Percentiles rank a stretch among this genome's conserved stretches.
These are phyloP conservation scores for Drosophila triauraria DNA, from an alignment of 1,140 invertebrate species.

Conservation along the genomic window DNA sequence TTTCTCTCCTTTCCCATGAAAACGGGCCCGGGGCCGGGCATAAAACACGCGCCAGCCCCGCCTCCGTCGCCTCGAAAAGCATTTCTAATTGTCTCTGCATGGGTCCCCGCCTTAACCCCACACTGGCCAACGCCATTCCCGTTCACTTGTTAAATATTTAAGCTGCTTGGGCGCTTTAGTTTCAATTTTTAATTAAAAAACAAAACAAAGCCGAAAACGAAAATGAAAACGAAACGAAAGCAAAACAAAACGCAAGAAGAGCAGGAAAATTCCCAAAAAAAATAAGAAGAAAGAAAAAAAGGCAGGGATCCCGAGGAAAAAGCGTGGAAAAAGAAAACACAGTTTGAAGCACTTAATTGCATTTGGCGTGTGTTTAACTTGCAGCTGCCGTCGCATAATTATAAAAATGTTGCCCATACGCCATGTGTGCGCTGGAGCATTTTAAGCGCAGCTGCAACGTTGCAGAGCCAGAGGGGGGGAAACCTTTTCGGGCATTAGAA, in stretches of 20 bases:
- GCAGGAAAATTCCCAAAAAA: not conserved
- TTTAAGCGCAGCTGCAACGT: conserved; percentile 42
- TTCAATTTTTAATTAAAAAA: conserved; percentile 70
- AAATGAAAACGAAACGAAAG: conserved; percentile 16
- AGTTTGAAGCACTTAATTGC: conserved; percentile 64
- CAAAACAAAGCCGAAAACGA: conserved; percentile 35
- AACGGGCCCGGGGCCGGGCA: conserved; percentile 2
- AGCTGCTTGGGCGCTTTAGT: conserved; percentile 53
- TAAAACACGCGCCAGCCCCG: conserved; percentile 5
- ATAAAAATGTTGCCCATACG: conserved; percentile 72
- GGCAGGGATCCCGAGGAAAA: not conserved
- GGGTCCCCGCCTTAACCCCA: conserved; percentile 19
- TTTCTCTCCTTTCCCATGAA: not conserved
- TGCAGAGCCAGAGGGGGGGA: conserved; percentile 25
- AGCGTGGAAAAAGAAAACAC: conserved; percentile 40
- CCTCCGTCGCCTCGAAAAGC: conserved; percentile 7
- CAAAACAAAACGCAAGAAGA: conserved; percentile 8
- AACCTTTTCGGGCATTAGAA: conserved; percentile 30
- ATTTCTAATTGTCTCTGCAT: conserved; percentile 42
- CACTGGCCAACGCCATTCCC: not conserved
- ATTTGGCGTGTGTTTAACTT: conserved; percentile 65
- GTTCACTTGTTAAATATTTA: conserved; percentile 50
- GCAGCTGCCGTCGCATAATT: conserved; percentile 69
- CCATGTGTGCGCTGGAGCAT: conserved; percentile 29
- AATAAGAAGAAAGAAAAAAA: not conserved